Percentiles rank a stretch among this genome's conserved stretches.
Conservation (phyloP, 2,113 vertebrate genomes). For the Polypterus bichir region DNA sequence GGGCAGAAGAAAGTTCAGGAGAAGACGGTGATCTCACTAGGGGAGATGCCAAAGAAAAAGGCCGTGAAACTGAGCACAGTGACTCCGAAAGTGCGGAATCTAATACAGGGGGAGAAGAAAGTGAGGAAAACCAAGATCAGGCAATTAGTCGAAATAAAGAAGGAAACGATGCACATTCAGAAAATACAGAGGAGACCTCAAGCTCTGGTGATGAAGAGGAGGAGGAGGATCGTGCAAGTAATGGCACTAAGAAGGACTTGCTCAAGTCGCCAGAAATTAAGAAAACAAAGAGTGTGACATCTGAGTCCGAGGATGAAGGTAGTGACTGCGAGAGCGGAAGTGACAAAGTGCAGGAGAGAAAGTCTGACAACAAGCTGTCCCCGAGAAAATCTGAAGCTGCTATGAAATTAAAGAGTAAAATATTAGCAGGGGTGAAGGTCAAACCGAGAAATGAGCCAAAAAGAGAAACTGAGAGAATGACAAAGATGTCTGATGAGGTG, state of each 20-base stretch:
- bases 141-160: background rate
- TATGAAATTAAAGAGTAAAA: slow-evolving; percentile 17
- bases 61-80: slow-evolving; percentile 8
- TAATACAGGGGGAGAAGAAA: slow-evolving; percentile 20
- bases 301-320: background rate
- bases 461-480: background rate
- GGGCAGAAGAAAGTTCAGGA: slow-evolving; percentile 19
- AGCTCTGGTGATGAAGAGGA: slow-evolving; percentile 21
- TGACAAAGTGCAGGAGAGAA: slow-evolving; percentile 13
- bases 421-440: accelerated
- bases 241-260: slow-evolving; percentile 14
- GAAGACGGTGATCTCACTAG: slow-evolving; percentile 22
- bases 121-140: slow-evolving; percentile 28
- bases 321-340: background rate
- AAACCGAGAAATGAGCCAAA: slow-evolving; percentile 1
- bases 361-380: background rate
- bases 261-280: slow-evolving; percentile 1
- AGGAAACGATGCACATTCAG: no score
- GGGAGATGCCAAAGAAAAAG: slow-evolving; percentile 23
- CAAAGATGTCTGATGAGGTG: background rate
- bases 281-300: background rate
- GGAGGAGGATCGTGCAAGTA: slow-evolving; percentile 22
- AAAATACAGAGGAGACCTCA: no score
- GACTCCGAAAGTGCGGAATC: slow-evolving; percentile 21
- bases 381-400: slow-evolving; percentile 12